These are phyloP conservation scores for Molossus molossus DNA, from an alignment of 2,797 vertebrate species.

Conservation along the genomic window DNA sequence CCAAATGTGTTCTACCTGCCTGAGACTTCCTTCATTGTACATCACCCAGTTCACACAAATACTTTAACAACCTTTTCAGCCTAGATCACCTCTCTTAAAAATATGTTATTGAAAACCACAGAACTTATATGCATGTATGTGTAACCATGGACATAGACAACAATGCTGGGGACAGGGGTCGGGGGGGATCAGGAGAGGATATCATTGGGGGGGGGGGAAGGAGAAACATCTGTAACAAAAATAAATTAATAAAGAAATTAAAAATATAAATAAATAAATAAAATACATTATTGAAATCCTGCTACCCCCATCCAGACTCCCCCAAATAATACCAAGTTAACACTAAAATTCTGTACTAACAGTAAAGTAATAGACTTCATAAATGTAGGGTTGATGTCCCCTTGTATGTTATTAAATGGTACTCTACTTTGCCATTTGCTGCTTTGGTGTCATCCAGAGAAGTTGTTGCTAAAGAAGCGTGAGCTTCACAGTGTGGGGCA, in stretches of 20 bases:
- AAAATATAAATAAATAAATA: no score
- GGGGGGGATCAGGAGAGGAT: no score
- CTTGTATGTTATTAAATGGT: constrained; percentile 22
- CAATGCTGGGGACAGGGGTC: no score
- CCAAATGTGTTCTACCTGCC: neutral
- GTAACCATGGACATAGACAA: no score
- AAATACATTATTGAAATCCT: constrained; percentile 44
- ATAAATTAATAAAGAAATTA: no score
- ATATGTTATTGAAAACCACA: neutral
- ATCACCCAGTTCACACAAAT: neutral
- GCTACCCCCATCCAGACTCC: neutral
- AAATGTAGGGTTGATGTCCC: neutral
- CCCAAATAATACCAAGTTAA: neutral
- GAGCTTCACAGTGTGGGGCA: neutral
- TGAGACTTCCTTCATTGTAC: neutral
- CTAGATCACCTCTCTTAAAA: neutral
- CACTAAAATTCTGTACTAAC: neutral
- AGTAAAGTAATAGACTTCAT: neutral
- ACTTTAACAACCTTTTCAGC: neutral
- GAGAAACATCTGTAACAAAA: no score
- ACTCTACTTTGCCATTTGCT: neutral
- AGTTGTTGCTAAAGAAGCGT: neutral
- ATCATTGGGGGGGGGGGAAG: no score
- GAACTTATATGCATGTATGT: no score
- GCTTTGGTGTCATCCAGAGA: neutral